Conservation (phyloP, 1,140 invertebrate species). For the Cyclargus thomasi region DNA sequence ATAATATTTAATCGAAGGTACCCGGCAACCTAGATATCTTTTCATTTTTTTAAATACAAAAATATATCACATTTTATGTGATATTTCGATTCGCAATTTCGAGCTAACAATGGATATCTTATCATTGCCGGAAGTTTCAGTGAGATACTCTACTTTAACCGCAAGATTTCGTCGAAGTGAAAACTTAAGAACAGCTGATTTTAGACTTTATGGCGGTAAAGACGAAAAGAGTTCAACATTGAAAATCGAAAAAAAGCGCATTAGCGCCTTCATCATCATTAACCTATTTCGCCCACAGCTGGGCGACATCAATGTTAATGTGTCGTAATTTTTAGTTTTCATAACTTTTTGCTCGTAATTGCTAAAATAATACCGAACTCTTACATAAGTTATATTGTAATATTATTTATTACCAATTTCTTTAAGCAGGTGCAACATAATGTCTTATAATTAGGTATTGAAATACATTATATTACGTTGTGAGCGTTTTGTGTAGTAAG, state of each 20-base stretch:
- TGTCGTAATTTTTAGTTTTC: not conserved
- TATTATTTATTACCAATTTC: constrained; percentile 1
- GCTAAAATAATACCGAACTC: not conserved
- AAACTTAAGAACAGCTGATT: not conserved
- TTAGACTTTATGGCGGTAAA: not conserved
- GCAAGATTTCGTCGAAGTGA: no score
- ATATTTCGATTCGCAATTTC: no score
- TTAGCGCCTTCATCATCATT: constrained; percentile 11
- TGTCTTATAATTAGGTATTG: not conserved
- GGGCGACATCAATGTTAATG: not conserved
- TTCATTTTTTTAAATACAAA: no score
- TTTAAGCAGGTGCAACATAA: not conserved
- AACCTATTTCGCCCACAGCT: constrained; percentile 9
- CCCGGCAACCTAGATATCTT: no score
- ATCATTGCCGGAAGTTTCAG: no score
- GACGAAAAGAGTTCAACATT: not conserved
- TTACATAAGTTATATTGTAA: not conserved
- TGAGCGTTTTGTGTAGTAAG: not conserved
- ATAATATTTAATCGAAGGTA: no score
- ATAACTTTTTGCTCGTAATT: constrained; percentile 4
- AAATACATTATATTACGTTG: not conserved
- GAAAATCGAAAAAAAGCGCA: not conserved
- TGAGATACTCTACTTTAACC: no score
- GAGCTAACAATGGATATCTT: no score
- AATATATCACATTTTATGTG: no score